A percentile compares a stretch with the other conserved stretches of the same genome.
These are phyloP conservation scores for Penaeus vannamei DNA, from an alignment of 1,140 invertebrate genomes.

Conservation along the genomic window DNA sequence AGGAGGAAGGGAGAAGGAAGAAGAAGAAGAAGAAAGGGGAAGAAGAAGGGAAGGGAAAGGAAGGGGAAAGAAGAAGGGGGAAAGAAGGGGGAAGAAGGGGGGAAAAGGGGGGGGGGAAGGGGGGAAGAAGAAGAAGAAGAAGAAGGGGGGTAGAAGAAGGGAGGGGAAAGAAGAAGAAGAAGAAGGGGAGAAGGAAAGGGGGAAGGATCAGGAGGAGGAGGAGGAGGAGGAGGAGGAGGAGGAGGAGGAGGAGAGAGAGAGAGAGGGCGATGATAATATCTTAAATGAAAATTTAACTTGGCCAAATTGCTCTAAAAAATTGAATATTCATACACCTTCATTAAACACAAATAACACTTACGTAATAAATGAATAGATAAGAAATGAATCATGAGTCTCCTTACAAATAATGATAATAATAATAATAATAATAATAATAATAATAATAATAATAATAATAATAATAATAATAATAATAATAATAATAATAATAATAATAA, in stretches of 20 bases:
- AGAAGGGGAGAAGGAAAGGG: background rate
- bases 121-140: background rate
- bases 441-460: too few relatives aligned
- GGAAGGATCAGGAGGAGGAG: background rate
- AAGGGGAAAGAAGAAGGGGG: constrained; percentile 17
- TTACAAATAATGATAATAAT: too few relatives aligned
- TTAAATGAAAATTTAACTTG: too few relatives aligned
- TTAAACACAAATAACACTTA: too few relatives aligned
- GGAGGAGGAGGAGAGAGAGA: background rate
- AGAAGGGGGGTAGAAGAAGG: background rate
- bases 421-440: too few relatives aligned
- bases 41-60: constrained; percentile 25
- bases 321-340: too few relatives aligned
- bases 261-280: too few relatives aligned
- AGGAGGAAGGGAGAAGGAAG: background rate
- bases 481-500: too few relatives aligned
- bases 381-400: too few relatives aligned
- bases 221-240: constrained; percentile 7
- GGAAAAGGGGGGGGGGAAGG: constrained; percentile 2
- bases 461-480: too few relatives aligned
- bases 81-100: background rate
- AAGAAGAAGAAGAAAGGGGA: background rate
- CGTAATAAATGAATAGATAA: too few relatives aligned
- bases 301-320: too few relatives aligned
- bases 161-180: background rate